These are phyloP conservation scores for Calephelis nemesis DNA, from an alignment of 1,140 invertebrate species.

Conservation along the genomic window DNA sequence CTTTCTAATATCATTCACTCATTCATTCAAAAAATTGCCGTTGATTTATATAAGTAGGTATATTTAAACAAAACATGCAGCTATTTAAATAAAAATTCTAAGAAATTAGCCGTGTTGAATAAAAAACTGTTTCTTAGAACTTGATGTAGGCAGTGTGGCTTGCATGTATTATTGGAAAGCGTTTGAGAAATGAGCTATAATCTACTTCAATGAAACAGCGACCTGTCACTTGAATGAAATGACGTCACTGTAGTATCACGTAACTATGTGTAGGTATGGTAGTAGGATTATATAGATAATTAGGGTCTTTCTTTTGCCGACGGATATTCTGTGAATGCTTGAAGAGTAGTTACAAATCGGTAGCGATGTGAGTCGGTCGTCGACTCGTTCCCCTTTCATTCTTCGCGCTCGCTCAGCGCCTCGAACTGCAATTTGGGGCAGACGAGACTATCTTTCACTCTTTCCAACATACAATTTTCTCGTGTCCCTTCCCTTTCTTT, in stretches of 20 bases:
- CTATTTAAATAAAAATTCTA: no score
- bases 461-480: conserved; percentile 34
- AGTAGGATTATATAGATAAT: conserved; percentile 57
- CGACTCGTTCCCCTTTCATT: conserved; percentile 41
- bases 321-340: conserved; percentile 51
- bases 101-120: background rate
- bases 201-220: conserved; percentile 51
- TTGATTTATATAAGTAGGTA: background rate
- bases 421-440: conserved; percentile 62
- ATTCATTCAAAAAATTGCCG: background rate
- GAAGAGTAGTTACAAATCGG: conserved; percentile 72
- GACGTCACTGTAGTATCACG: conserved; percentile 62
- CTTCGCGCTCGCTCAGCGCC: conserved; percentile 58
- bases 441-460: conserved; percentile 49
- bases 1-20: background rate
- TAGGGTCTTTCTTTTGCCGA: conserved; percentile 69
- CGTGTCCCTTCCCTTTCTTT: conserved; percentile 40
- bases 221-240: conserved; percentile 59
- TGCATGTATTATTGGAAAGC: conserved; percentile 7
- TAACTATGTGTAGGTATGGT: conserved; percentile 41
- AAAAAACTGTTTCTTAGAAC: background rate
- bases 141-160: background rate
- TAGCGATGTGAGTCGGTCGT: conserved; percentile 75
- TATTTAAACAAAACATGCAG: no score
- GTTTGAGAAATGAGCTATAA: conserved; percentile 4